Evolutionary conservation across 2,797 vertebrate genomes (phyloP), one percentile per base, ranked within the genome.

Genomic region (Tokudaia muenninki): DNA sequence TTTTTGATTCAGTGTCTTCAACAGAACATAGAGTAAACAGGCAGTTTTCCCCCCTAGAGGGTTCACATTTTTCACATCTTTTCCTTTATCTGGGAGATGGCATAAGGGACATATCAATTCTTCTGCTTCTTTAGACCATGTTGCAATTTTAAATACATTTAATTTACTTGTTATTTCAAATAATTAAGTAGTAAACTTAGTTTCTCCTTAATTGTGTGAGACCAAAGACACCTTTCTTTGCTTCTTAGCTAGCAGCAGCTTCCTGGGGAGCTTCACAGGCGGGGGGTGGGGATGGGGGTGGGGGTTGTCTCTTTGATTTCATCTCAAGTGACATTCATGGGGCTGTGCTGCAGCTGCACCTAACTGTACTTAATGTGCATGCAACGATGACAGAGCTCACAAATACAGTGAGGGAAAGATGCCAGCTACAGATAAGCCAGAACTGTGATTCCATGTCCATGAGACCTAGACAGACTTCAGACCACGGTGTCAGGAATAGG

Each of bases 161-260:
- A 78, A 16, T 78, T 95, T 91, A 55, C 21, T 22, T 96, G 52
- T 88, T 14, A 55, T 61, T 88, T 87, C 47, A 92, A 50, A 52
- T 50, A 81, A 82, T 29, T 77, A 57, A 57, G 79, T 31, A 87
- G 24, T 94, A 41, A 90, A 21, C 65, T 72, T 52, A 80, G 11
- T 78, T 65, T 72, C 37, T 72, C 61, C 75, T 87, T 90, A 21
- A 47, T 80, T 9, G 81, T 24, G 44, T 24, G 17, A 79, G 77
- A 78, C 34, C 50, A 77, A 59, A 95, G 75, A 81, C 77, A 70
- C 65, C n/a, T 91, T 92, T 74, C 41, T 94, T 94, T 95, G 50
- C 50, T 90, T 84, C 79, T 95, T 67, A 65, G 75, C 47, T 87
- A 61, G 29, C 29, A n/a, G 6, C 9, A 50, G 14, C 79, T 91